Base-by-base conservation (phyloP, 1,140 invertebrate species). In the Bombus fervidus region DNA sequence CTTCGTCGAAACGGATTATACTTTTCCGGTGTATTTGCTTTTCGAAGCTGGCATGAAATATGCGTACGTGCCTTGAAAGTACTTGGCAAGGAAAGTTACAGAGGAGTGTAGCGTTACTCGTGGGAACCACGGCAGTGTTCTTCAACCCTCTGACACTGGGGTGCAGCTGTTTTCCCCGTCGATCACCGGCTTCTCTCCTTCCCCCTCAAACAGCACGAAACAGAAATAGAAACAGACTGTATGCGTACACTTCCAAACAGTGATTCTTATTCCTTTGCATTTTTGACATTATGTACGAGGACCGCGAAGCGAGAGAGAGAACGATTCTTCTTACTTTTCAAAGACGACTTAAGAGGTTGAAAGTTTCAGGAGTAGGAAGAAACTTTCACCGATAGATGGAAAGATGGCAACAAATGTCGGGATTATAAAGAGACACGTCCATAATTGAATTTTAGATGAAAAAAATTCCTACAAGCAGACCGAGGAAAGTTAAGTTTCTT, bases 131-230 rank as follows among this genome's bases (percentile, higher is more conserved):
- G 39, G 22, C 47, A n/a, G 37, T 59, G 81, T 78, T 78, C 34
- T 28, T 57, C 34, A 12, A 53, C n/a, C 28, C 34, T 66, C 62
- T 39, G 43, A 75, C 43, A 22, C 72, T 28, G 3, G 31, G 25
- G 22, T 22, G 73, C 73, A 76, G 34, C 72, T 83, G 81, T 77
- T 64, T 81, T 57, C 39, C 73, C 73, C 73, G 62, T 68, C 73
- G 81, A 68, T 83, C 2, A n/a, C 34, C 18, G 28, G 34, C 6
- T n/a, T 64, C n/a, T 15, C 57, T 1, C 25, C 28, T 25, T 62
- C 9, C 28, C 12, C 13, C 28, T 3, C 28, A 5, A 59, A 28
- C 25, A 59, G 25, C 57, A 12, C 28, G 57, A 53, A 53, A 53
- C 47, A 53, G 47, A 53, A 18, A 22, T 6, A 53, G 47, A 53